phyloP scores from a whole-genome alignment of 2,113 vertebrate genomes.

The Coregonus clupeaformis region DNA sequence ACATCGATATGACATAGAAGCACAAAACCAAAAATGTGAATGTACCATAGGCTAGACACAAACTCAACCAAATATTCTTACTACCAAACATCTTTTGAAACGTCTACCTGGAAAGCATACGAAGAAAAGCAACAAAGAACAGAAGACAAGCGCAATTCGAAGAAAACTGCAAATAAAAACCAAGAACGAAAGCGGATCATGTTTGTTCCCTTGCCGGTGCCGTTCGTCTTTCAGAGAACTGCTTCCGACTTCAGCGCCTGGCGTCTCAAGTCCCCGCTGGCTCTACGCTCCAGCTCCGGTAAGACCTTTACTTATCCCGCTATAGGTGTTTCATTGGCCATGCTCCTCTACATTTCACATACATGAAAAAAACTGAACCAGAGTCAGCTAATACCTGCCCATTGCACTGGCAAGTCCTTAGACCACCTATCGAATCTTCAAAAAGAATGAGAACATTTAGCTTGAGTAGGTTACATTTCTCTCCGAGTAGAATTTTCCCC shows the following conservation, averaged over 20 bases:
- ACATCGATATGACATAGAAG: conserved; percentile 23
- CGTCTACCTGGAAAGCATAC: conserved; percentile 31
- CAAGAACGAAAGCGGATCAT: conserved; percentile 70
- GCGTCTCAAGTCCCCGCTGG: conserved; percentile 83
- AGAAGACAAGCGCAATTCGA: conserved; percentile 50
- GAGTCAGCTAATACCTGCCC: conserved; percentile 1
- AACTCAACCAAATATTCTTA: conserved; percentile 20
- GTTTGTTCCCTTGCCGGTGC: conserved; percentile 77
- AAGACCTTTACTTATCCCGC: conserved; percentile 67
- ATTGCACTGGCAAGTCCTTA: conserved; percentile 22
- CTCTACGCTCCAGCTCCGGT: conserved; percentile 82
- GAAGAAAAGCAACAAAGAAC: conserved; percentile 45
- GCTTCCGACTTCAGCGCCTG: conserved; percentile 82
- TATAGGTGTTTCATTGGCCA: conserved; percentile 22
- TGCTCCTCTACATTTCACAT: not conserved
- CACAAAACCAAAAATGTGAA: conserved; percentile 61
- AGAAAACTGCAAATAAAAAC: conserved; percentile 61
- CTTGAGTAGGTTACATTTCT: no score
- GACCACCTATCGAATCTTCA: no score
- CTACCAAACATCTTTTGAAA: conserved; percentile 51
- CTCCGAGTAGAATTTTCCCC: no score
- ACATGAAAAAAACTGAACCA: not conserved
- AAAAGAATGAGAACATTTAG: no score
- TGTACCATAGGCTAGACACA: conserved; percentile 44
- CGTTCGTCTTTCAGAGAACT: conserved; percentile 85